Evolutionary conservation across 2,888 invertebrate species (phyloP), one percentile per base, ranked within the genome.

Genomic region (Euspilapteryx auroguttella): DNA sequence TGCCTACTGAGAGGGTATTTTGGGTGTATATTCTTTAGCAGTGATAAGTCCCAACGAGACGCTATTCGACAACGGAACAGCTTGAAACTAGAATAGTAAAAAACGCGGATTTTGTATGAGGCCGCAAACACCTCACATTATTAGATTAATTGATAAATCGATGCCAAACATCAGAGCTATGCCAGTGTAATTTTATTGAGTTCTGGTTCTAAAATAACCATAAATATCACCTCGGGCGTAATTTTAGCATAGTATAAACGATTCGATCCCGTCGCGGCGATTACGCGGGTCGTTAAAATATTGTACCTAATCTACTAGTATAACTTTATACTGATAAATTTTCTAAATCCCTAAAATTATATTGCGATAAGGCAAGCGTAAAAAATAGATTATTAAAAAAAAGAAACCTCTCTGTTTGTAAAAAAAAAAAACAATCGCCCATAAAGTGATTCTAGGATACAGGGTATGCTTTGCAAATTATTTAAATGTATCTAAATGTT

Each of bases 381-480:
- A n/a, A n/a, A n/a, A n/a, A n/a, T n/a, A n/a, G n/a, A n/a, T n/a
- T n/a, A n/a, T n/a, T n/a, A n/a, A n/a, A n/a, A 49, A 54, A 58
- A 58, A 57, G 58, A 57, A 57, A 65, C 65, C 68, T 65, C 58
- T 68, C 71, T 61, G 66, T 69, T 66, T 68, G 58, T 63, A 63
- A 55, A 64, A 66, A 61, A 64, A 63, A 55, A 64, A 66, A 61
- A 64, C 63, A 57, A 76, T 73, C 68, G 79, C 79, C 80, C 79
- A 78, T 79, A 78, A 80, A 81, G 85, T 85, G 85, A 85, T 84
- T 84, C 81, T 87, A 88, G 89, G 89, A 88, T 88, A 89, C 89
- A 89, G 89, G 89, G 89, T 89, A 89, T 86, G 87, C 87, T 87
- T 89, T 87, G 87, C 87, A 87, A n/a, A 87, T 87, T 88, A 86